Evolutionary conservation across 2,888 invertebrate genomes (phyloP), one percentile per base, ranked within the genome.

Genomic region (Limnephilus rhombicus): DNA sequence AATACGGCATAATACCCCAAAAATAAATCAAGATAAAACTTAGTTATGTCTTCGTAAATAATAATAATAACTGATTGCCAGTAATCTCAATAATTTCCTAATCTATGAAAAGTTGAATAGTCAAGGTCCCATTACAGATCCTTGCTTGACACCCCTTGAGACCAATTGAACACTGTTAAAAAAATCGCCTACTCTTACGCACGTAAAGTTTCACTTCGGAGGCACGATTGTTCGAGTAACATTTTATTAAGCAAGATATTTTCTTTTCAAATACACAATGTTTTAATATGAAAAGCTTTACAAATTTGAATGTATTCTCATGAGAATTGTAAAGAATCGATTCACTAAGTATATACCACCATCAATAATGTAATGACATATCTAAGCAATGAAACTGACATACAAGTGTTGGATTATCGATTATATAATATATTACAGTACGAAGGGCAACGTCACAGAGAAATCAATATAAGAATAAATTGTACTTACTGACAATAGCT

Each of bases 401-500:
- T 68, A 24, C 68, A 68, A 68, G 5, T 18, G 68, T 24, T 68
- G 9, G 7, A 68, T 68, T 68, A 24, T 68, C 68, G 24, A 24
- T n/a, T n/a, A 68, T 0, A 68, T 68, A 68, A n/a, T n/a, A 68
- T 2, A n/a, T 68, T 68, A n/a, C 9, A n/a, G 13, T 4, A 82
- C 15, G 82, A 34, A 34, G 15, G 34, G 18, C 15, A 31, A 34
- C 31, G 18, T 82, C 15, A 18, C 1, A 12, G 31, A 31, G 9
- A 15, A 82, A 82, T 82, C 82, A 82, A 82, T 82, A 82, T 1
- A 82, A 34, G 0, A 34, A 31, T 82, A n/a, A 12, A 29, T 15
- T 34, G 31, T 49, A 89, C 89, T 89, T 89, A 89, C 89, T 89
- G 89, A 89, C 68, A 5, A 89, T 5, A 24, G 89, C 89, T 80